Base-by-base conservation (phyloP, 2,888 invertebrate species). In the Xestoiulus laeticollis region DNA sequence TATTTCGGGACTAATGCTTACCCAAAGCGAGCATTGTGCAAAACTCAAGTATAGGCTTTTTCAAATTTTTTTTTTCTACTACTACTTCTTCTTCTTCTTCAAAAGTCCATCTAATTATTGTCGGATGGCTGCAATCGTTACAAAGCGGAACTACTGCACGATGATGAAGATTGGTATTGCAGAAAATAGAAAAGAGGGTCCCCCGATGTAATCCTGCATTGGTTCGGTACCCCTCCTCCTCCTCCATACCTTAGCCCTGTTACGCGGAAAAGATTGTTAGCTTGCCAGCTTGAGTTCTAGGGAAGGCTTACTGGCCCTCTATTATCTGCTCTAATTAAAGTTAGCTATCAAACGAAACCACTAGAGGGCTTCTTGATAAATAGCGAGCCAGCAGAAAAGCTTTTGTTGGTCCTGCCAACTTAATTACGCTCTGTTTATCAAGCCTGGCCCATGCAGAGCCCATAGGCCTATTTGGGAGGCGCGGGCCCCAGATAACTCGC, bases 281-380 rank as follows among this genome's bases (percentile, higher is more conserved):
- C 53, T 59, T 59, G 53, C 53, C 68, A 26, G 68, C 59, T 59
- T 59, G 59, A 59, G 59, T 59, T 59, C 59, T n/a, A 12, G 26
- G 68, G 68, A 68, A 68, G 68, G 68, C 68, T 68, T 68, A 68
- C 68, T 26, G 68, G 68, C 68, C 68, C 26, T 68, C 68, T 68
- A 68, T 68, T 68, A 68, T 68, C 68, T 68, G 68, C 68, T 85
- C 85, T 85, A 85, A 85, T 85, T 85, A 85, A 85, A 85, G 85
- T 33, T 43, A 85, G 85, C 85, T 85, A 85, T 85, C 85, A 85
- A 44, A 85, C 85, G 85, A 85, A 85, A 85, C 85, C 85, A 85
- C 85, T 85, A 44, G 85, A 85, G 85, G 68, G 68, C 68, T 68
- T 68, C 68, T 68, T 68, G 68, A 68, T 68, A 68, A 68, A 68